Conservation (phyloP, 1,140 invertebrate genomes). For the Calliphora vicina region DNA sequence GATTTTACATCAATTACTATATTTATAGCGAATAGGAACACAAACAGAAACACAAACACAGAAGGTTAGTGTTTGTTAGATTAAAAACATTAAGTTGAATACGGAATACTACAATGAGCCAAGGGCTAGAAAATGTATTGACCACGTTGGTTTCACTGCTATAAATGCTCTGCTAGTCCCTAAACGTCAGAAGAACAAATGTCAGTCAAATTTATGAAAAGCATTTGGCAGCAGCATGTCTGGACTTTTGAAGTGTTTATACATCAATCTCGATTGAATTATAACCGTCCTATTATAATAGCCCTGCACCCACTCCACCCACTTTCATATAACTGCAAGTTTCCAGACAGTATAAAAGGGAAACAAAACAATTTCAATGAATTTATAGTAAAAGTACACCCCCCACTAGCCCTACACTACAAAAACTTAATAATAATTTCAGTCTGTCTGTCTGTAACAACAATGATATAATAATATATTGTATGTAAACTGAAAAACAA, state of each 20-base stretch:
- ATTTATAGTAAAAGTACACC: no score
- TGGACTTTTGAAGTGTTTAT: conserved; percentile 13
- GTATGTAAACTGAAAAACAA: no score
- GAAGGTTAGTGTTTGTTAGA: no score
- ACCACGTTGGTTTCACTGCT: background rate
- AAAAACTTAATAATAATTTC: no score
- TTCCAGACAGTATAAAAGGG: no score
- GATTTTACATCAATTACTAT: background rate
- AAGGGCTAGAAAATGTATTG: background rate
- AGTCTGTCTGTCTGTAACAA: no score
- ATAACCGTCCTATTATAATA: background rate
- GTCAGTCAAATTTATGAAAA: background rate
- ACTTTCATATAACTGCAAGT: background rate
- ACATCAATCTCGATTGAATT: background rate
- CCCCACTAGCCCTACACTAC: no score
- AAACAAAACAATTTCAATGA: no score
- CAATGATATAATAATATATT: no score
- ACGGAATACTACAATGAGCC: no score
- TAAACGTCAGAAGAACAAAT: background rate
- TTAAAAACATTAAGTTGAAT: no score
- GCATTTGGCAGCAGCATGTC: background rate
- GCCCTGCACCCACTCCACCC: background rate
- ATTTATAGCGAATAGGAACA: background rate
- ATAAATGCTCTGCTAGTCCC: background rate
- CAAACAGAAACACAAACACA: background rate